These are phyloP conservation scores for Melitaea cinxia DNA, from an alignment of 1,140 invertebrate species.

Conservation along the genomic window DNA sequence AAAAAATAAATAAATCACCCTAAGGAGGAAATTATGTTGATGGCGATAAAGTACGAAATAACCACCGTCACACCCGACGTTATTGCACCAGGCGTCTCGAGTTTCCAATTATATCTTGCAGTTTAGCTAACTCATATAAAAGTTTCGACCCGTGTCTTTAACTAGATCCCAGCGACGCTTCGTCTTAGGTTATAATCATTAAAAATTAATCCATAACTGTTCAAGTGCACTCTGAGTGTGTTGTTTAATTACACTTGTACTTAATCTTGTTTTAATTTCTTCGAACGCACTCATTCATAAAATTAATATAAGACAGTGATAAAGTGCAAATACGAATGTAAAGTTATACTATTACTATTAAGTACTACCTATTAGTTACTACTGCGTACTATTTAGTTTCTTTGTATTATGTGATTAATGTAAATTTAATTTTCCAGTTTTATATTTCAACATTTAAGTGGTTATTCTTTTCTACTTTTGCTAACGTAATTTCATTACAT, in stretches of 20 bases:
- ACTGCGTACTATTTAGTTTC: too few species aligned
- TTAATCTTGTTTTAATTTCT: neutral
- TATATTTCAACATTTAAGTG: slow-evolving; percentile 5
- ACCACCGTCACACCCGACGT: slow-evolving; percentile 41
- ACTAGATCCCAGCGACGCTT: slow-evolving; percentile 59
- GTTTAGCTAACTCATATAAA: slow-evolving; percentile 78
- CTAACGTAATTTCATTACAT: slow-evolving; percentile 20
- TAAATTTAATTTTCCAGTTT: neutral
- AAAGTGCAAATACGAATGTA: too few species aligned
- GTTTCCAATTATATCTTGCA: slow-evolving; percentile 79
- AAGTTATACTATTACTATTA: too few species aligned
- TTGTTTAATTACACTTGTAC: slow-evolving; percentile 23
- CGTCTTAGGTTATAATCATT: slow-evolving; percentile 59
- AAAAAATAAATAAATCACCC: slow-evolving; percentile 31
- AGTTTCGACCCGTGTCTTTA: slow-evolving; percentile 68
- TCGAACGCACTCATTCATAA: neutral
- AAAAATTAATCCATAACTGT: slow-evolving; percentile 51
- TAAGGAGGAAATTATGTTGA: slow-evolving; percentile 44
- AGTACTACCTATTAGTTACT: too few species aligned
- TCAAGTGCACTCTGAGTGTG: slow-evolving; percentile 27
- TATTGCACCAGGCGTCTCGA: slow-evolving; percentile 62
- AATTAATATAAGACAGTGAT: too few species aligned
- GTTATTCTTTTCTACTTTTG: slow-evolving; percentile 13
- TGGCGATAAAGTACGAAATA: slow-evolving; percentile 43
- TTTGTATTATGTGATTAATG: too few species aligned